A percentile compares a stretch with the other conserved stretches of the same genome.
Conservation (phyloP, 2,113 vertebrate genomes). For the Macaca fascicularis region DNA sequence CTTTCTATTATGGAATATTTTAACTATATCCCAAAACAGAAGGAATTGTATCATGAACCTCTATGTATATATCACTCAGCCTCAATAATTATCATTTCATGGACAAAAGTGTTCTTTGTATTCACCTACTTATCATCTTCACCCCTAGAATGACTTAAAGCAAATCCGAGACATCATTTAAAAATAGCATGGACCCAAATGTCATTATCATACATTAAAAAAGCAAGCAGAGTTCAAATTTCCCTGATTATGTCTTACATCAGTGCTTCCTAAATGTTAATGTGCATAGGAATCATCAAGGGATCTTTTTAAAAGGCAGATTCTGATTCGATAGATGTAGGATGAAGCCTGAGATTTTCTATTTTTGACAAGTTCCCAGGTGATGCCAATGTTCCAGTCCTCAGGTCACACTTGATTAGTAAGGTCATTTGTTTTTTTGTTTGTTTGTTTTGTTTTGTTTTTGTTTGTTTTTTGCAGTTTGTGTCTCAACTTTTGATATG, state of each 20-base stretch:
- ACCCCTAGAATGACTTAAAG: neutral
- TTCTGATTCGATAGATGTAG: neutral
- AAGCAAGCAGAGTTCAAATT: neutral
- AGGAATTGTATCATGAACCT: neutral
- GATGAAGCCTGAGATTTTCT: neutral
- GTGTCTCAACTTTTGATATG: neutral
- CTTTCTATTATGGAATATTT: neutral
- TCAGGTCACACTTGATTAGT: neutral
- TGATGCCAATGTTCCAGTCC: neutral
- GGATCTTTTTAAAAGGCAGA: neutral
- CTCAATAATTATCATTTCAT: neutral
- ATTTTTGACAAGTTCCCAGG: neutral
- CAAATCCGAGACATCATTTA: neutral
- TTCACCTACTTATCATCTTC: neutral
- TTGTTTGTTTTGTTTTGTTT: neutral
- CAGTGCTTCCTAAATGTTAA: neutral
- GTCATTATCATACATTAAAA: neutral
- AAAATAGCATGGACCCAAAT: neutral
- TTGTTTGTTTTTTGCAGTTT: neutral
- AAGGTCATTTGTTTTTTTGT: neutral
- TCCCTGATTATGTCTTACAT: neutral
- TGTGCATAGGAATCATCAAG: neutral
- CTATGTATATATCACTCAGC: neutral
- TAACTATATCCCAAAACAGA: neutral
- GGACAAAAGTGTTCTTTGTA: neutral